Base-by-base conservation (phyloP, 2,888 invertebrate species). In the Thysanoteuthis rhombus region DNA sequence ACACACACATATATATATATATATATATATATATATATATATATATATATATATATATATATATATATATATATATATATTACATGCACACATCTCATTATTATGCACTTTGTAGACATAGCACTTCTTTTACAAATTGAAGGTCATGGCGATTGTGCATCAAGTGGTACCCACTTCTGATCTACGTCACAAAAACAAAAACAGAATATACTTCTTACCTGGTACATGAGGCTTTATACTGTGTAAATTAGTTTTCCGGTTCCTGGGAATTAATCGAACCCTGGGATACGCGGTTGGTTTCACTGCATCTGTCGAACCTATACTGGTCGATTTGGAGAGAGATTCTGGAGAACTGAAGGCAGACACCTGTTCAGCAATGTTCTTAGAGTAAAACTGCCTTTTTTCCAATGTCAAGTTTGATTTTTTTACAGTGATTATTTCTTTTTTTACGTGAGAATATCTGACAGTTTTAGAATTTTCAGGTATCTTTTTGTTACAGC, bases 401-500 rank as follows among this genome's bases (percentile, higher is more conserved):
- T 95, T 95, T 93, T 94, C 94, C 42, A 95, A 94, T 16, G 94
- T 89, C 0, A 94, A 36, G 58, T 89, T 92, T 28, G 42, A 36
- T 32, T 93, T 58, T 58, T 94, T 94, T 91, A 93, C 42, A 42
- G 94, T 16, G 42, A 92, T n/a, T 92, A 92, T 25, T 42, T 75
- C 58, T 92, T 92, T 92, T 95, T 94, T 47, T 6, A 38, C 42
- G 36, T 47, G 93, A 36, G 36, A 8, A 38, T 28, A 93, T 28
- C 39, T 91, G 89, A 89, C 93, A 22, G 94, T 93, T 93, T 95
- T 95, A 3, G 94, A 94, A 93, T 96, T 95, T 12, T 94, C 95
- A 22, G 97, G 96, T 36, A 97, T 95, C 93, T 94, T 95, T 93
- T 96, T 95, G 47, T 95, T 96, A 97, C 98, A 98, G 97, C 98